These are phyloP conservation scores for Helarctos malayanus DNA, from an alignment of 2,797 vertebrate genomes.

Conservation along the genomic window DNA sequence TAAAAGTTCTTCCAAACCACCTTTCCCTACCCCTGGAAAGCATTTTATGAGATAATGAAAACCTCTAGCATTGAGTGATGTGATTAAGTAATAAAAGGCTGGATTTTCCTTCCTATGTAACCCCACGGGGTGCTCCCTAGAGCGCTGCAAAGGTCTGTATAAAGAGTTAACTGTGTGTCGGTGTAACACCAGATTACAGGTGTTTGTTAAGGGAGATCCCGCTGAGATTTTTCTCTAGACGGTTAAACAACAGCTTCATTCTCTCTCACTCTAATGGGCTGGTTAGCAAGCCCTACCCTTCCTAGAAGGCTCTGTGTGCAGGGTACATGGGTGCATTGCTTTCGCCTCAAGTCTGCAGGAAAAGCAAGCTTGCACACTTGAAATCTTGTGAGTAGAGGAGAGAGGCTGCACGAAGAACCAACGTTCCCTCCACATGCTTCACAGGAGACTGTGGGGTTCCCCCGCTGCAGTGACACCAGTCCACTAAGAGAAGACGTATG, in stretches of 20 bases:
- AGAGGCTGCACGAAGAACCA: constrained; percentile 66
- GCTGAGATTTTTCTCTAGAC: constrained; percentile 73
- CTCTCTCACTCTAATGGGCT: constrained; percentile 62
- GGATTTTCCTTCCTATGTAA: constrained; percentile 78
- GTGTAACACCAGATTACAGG: constrained; percentile 76
- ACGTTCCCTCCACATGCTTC: accelerated
- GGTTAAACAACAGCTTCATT: constrained; percentile 77
- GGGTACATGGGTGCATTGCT: background rate
- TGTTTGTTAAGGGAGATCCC: constrained; percentile 78
- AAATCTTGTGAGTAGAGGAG: background rate
- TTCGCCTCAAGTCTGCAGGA: background rate
- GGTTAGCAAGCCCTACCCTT: background rate
- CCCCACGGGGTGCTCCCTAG: constrained; percentile 77
- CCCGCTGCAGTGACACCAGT: constrained; percentile 32
- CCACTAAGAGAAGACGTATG: constrained; percentile 57
- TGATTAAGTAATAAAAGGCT: constrained; percentile 85
- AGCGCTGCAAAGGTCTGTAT: constrained; percentile 27
- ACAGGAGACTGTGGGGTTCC: background rate
- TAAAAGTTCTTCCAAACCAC: constrained; percentile 81
- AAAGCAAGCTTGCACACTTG: background rate
- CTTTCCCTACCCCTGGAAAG: constrained; percentile 76
- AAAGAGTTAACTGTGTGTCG: constrained; percentile 70
- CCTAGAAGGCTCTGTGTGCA: background rate
- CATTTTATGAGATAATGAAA: constrained; percentile 85
- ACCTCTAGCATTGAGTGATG: constrained; percentile 79